Base-by-base conservation (phyloP, 2,888 invertebrate species). In the Aporophyla nigra region DNA sequence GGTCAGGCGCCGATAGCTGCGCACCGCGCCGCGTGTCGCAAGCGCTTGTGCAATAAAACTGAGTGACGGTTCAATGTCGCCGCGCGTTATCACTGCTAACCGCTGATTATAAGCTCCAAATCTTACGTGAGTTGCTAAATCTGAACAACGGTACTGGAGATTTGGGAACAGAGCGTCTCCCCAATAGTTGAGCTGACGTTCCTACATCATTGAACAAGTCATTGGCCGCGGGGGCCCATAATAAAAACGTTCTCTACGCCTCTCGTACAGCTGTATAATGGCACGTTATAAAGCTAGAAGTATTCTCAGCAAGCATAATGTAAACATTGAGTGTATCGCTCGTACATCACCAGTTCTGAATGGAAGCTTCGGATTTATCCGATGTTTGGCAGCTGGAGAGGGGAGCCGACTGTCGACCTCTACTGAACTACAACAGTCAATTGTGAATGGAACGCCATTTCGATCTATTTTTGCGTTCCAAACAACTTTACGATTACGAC, bases 51-150 rank as follows among this genome's bases (percentile, higher is more conserved):
- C 82, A 79, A 86, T 66, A 24, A n/a, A 40, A 33, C 46, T 62
- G 76, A 78, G 68, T 65, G 81, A 69, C 81, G 62, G 71, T 56
- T 75, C 86, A 86, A 82, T 88, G 85, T 81, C 85, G 67, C 51
- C 86, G 69, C 43, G 51, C 56, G 49, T 70, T 85, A 86, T 83
- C 84, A 49, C 59, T 67, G 61, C 69, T 27, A 27, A 56, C 59
- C 21, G 40, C 68, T 66, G 46, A 69, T n/a, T 69, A 74, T 9
- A 51, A 59, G 40, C 21, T 58, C 51, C 33, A 43, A 73, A 80
- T 77, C 58, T 53, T 33, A 75, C 16, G 14, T 24, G 49, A 21
- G 46, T 24, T 53, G 81, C 24, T 53, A 63, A 63, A 78, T 65
- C 43, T 53, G 33, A 58, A 63, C 54, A 16, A 63, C 16, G 10